Conservation (phyloP, 23 tunicate genomes). For the Aplidium turbinatum region DNA sequence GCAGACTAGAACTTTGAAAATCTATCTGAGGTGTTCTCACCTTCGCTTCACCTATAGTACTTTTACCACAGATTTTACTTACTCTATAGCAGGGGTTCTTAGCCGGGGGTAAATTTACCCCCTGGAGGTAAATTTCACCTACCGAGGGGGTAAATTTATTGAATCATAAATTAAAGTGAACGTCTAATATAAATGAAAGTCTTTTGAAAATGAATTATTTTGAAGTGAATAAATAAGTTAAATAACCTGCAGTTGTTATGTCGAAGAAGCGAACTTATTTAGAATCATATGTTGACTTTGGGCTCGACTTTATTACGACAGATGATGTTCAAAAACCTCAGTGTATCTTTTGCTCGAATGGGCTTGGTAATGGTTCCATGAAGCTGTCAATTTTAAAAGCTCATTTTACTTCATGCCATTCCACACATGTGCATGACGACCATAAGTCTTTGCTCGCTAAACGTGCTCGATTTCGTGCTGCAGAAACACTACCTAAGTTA, state of each 20-base stretch:
- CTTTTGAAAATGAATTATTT: slow-evolving; percentile 12
- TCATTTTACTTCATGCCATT: slow-evolving; percentile 15
- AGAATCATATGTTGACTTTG: slow-evolving; percentile 24
- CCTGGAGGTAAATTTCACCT: too few relatives aligned
- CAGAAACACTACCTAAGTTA: slow-evolving; percentile 26
- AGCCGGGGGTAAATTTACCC: too few relatives aligned
- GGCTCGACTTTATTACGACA: slow-evolving; percentile 19
- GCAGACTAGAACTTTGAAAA: too few relatives aligned
- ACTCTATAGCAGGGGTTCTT: too few relatives aligned
- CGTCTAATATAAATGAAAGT: too few relatives aligned
- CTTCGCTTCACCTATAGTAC: too few relatives aligned
- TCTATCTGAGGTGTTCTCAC: too few relatives aligned
- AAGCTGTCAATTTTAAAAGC: slow-evolving; percentile 22
- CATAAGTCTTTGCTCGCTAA: slow-evolving; percentile 26
- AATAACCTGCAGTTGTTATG: slow-evolving; percentile 15
- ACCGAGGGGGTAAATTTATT: too few relatives aligned
- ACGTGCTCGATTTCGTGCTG: slow-evolving; percentile 27
- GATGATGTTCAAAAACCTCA: slow-evolving; percentile 21
- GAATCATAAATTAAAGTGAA: too few relatives aligned
- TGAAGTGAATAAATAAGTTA: slow-evolving; percentile 13
- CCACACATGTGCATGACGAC: slow-evolving; percentile 2
- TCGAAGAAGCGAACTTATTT: slow-evolving; percentile 15
- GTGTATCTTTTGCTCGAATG: slow-evolving; percentile 31
- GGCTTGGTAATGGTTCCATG: slow-evolving; percentile 28
- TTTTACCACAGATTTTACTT: too few relatives aligned